Evolutionary conservation across 2,797 vertebrate genomes (phyloP).

Genomic region (Alcedo atthis): DNA sequence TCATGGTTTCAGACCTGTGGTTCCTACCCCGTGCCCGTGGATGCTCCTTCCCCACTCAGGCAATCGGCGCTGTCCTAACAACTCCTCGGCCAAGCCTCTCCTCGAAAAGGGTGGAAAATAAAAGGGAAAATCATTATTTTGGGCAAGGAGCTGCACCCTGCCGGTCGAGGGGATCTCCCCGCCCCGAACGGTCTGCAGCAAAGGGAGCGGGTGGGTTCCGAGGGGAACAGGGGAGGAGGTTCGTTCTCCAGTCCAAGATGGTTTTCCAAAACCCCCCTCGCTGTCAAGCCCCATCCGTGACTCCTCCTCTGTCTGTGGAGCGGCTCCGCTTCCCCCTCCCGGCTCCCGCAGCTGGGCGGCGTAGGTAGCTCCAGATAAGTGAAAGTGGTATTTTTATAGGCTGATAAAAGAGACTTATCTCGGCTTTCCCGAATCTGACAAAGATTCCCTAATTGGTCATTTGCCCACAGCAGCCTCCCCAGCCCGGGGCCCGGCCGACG

Average conservation of each 20-base stretch:
- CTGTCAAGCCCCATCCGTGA: not conserved
- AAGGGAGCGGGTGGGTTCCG: not conserved
- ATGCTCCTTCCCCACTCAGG: not conserved
- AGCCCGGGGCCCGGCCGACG: not conserved
- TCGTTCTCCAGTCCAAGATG: not conserved
- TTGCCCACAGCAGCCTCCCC: constrained; percentile 8
- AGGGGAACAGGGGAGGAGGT: not conserved
- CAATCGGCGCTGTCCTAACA: not conserved
- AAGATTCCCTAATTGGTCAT: constrained; percentile 73
- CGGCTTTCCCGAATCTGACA: constrained; percentile 52
- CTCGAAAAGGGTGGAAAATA: not conserved
- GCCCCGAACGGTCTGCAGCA: not conserved
- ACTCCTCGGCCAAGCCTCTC: not conserved
- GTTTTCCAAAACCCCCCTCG: not conserved
- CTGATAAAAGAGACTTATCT: constrained; percentile 80
- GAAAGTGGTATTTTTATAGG: constrained; percentile 81
- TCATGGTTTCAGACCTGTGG: rapidly evolving
- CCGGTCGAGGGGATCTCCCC: not conserved
- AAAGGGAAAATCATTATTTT: not conserved
- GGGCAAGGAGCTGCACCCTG: not conserved
- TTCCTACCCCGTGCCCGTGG: not conserved
- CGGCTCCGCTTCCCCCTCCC: not conserved
- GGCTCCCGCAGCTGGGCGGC: constrained; percentile 56
- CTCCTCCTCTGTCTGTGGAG: not conserved
- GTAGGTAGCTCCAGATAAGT: constrained; percentile 72